Percentiles rank a stretch among this genome's conserved stretches.
Conservation (phyloP, 1,140 invertebrate species). For the Cheumatopsyche charites region DNA sequence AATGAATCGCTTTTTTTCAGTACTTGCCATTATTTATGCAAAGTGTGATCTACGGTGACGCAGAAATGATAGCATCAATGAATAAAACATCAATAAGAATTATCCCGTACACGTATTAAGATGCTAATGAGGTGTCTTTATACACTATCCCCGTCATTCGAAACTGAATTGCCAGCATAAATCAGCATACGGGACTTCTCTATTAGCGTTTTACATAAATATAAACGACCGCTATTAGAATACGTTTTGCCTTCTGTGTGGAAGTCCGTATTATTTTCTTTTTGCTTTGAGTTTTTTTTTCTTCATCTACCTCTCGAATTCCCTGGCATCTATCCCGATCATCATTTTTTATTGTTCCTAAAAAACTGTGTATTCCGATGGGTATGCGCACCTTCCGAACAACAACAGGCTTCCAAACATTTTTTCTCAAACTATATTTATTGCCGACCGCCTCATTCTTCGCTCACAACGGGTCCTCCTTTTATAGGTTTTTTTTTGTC, state of each 20-base stretch:
- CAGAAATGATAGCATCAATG: neutral
- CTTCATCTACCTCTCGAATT: conserved; percentile 8
- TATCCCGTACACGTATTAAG: conserved; percentile 25
- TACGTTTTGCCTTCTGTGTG: conserved; percentile 26
- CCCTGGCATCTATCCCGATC: conserved; percentile 14
- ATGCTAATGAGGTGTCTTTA: conserved; percentile 25
- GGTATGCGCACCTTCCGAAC: conserved; percentile 28
- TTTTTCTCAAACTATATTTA: conserved; percentile 46
- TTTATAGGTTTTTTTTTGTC: conserved; percentile 38
- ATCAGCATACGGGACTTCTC: conserved; percentile 21
- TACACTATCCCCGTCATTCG: conserved; percentile 22
- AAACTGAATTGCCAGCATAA: conserved; percentile 23
- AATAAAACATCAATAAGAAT: conserved; percentile 23
- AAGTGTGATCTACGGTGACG: neutral
- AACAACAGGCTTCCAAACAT: conserved; percentile 27
- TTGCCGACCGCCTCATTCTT: conserved; percentile 41
- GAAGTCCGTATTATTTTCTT: conserved; percentile 30
- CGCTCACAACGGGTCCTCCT: conserved; percentile 36
- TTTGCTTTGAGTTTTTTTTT: conserved; percentile 1
- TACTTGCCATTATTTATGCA: neutral
- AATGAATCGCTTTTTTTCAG: neutral
- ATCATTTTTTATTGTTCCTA: conserved; percentile 8
- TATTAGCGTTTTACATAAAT: conserved; percentile 25
- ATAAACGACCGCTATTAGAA: conserved; percentile 30
- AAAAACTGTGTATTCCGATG: conserved; percentile 20